These are phyloP conservation scores for Pomatostomus ruficeps DNA, from an alignment of 2,113 vertebrate genomes.

Conservation along the genomic window DNA sequence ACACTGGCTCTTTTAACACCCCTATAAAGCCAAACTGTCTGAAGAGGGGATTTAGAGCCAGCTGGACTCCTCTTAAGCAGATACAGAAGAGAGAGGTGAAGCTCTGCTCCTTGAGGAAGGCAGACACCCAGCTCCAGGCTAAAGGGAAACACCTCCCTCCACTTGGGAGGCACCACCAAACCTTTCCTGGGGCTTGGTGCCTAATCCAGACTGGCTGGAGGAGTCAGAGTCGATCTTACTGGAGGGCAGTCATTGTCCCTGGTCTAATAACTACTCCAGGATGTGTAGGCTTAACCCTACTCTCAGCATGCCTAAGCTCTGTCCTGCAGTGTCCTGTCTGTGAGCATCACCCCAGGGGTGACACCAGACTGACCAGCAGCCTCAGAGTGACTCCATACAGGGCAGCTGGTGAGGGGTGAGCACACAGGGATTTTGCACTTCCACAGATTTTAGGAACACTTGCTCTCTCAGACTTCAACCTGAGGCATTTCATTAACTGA, in stretches of 20 bases:
- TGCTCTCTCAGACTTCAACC: neutral
- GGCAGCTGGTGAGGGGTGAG: neutral
- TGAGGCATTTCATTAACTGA: neutral
- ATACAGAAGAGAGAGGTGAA: neutral
- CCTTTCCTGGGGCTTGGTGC: neutral
- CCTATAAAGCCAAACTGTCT: neutral
- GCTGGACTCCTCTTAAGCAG: neutral
- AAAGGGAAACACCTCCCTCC: neutral
- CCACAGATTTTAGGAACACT: neutral
- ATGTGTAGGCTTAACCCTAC: neutral
- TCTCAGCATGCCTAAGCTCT: neutral
- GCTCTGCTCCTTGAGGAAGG: neutral
- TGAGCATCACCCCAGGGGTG: neutral
- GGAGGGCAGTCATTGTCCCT: neutral
- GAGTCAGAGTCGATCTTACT: neutral
- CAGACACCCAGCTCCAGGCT: neutral
- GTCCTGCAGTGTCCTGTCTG: neutral
- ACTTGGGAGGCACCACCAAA: fast-evolving
- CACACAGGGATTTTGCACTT: neutral
- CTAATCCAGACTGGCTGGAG: neutral
- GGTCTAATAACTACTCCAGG: neutral
- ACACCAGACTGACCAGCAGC: neutral
- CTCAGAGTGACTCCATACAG: neutral
- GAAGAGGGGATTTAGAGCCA: neutral
- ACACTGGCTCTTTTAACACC: neutral